A percentile compares a stretch with the other conserved stretches of the same genome.
Evolutionary conservation across 2,113 vertebrate species (phyloP).

Genomic region (Nanorana parkeri): DNA sequence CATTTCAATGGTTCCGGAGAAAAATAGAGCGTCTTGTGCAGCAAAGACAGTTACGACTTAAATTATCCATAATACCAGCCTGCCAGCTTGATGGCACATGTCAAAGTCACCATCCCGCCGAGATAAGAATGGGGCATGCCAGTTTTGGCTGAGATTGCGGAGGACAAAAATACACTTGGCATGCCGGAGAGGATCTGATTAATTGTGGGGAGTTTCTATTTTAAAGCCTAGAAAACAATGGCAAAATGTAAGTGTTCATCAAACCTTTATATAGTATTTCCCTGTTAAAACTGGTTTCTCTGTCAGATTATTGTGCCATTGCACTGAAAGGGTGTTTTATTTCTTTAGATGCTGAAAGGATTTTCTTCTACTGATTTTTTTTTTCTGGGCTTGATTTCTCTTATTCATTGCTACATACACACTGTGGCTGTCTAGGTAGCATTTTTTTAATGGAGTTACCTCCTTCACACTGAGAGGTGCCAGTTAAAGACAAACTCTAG

Average conservation of each 20-base stretch:
- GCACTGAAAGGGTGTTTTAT: too few relatives aligned
- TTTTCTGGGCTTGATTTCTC: too few relatives aligned
- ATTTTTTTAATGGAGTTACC: too few relatives aligned
- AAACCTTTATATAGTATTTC: not conserved
- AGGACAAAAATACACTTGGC: not conserved
- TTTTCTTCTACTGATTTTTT: too few relatives aligned
- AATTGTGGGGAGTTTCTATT: not conserved
- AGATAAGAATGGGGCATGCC: conserved; percentile 18
- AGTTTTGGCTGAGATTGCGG: conserved; percentile 26
- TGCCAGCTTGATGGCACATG: conserved; percentile 40
- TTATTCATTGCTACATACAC: too few relatives aligned
- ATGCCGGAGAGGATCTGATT: conserved; percentile 4
- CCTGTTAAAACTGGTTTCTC: not conserved
- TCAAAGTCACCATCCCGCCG: conserved; percentile 35
- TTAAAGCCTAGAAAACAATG: not conserved
- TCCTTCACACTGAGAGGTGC: too few relatives aligned
- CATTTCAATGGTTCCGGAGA: conserved; percentile 12
- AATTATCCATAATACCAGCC: conserved; percentile 42
- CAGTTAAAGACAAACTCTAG: too few relatives aligned
- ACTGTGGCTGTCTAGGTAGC: too few relatives aligned
- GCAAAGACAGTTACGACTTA: conserved; percentile 26
- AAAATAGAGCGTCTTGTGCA: not conserved
- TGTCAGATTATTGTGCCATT: too few relatives aligned
- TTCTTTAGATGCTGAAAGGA: too few relatives aligned
- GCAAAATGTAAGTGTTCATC: not conserved